Evolutionary conservation across 2,888 invertebrate genomes (phyloP).

Genomic region (Dastarcus helophoroides): DNA sequence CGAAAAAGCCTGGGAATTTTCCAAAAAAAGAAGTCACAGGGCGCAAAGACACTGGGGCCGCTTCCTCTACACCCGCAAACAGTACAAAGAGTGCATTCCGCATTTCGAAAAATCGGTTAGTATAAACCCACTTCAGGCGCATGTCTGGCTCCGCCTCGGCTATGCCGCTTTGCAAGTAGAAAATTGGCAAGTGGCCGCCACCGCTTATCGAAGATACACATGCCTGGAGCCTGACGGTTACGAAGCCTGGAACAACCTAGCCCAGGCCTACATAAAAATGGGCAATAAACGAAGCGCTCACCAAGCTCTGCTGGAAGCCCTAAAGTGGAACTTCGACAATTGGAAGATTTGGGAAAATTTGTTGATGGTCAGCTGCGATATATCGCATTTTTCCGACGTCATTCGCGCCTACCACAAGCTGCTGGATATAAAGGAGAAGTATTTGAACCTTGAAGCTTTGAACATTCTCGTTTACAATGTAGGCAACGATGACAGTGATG

Average conservation of each 20-base stretch:
- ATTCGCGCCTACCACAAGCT: conserved; percentile 76
- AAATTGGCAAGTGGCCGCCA: conserved; percentile 72
- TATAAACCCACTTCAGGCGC: conserved; percentile 78
- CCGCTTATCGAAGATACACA: conserved; percentile 77
- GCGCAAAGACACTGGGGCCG: conserved; percentile 86
- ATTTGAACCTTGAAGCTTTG: conserved; percentile 66
- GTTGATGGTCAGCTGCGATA: conserved; percentile 76
- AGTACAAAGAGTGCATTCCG: conserved; percentile 66
- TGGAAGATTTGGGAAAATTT: conserved; percentile 97
- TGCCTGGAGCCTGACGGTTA: conserved; percentile 79
- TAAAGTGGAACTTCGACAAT: conserved; percentile 85
- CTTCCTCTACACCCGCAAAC: conserved; percentile 59
- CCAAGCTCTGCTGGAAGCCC: conserved; percentile 73
- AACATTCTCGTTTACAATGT: conserved; percentile 61
- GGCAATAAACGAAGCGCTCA: conserved; percentile 80
- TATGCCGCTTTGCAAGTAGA: conserved; percentile 70
- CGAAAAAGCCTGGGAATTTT: conserved; percentile 85
- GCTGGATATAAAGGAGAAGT: conserved; percentile 72
- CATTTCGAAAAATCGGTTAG: conserved; percentile 73
- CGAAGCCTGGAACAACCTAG: conserved; percentile 97
- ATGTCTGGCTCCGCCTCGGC: conserved; percentile 78
- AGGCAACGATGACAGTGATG: conserved; percentile 50
- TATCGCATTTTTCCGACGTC: conserved; percentile 74
- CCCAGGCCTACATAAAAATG: conserved; percentile 81
- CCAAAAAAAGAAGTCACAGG: conserved; percentile 65